Evolutionary conservation across 2,113 vertebrate genomes (phyloP), one percentile per base, ranked within the genome.

Genomic region (Lota lota): DNA sequence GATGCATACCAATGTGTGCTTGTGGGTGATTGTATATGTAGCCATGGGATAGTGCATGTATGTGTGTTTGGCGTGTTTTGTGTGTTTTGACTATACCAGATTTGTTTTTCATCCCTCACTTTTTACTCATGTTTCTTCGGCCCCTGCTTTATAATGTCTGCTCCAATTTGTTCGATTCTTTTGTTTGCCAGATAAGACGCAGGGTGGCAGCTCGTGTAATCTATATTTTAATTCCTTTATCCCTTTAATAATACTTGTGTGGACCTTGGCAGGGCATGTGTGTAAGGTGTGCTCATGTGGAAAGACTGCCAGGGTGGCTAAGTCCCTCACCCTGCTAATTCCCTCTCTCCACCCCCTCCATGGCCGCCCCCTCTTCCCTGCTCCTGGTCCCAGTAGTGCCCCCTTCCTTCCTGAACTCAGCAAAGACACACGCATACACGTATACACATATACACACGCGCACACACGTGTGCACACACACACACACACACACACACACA

Each of bases 181-280:
- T 53, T 36, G 78, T 85, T 83, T 81, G 70, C 69, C 61, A 80
- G 78, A 85, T 83, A 81, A 85, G 74, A 75, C 58, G 50, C 64
- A 70, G 66, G 80, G 69, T 77, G 78, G 73, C 70, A 70, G 75
- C 75, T 88, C 87, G 77, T 86, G 79, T 90, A 84, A 86, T 88
- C 76, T 87, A 83, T 84, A 82, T 81, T 91, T 89, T 77, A 88
- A 91, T 88, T 86, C 81, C 73, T 83, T 86, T 83, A 87, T 87
- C 86, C 83, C 68, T 80, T 88, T 89, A 88, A 75, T 66, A 72
- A 74, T 83, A 75, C 83, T 81, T 69, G 36, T 68, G 73, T 76
- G 74, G 67, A 73, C 63, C 64, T 78, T 75, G 70, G 75, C 63
- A 81, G 75, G 60, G 65, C 81, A 71, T 83, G 74, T 82, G 76